phyloP scores from a whole-genome alignment of 2,113 vertebrate species.

The Archocentrus centrarchus region DNA sequence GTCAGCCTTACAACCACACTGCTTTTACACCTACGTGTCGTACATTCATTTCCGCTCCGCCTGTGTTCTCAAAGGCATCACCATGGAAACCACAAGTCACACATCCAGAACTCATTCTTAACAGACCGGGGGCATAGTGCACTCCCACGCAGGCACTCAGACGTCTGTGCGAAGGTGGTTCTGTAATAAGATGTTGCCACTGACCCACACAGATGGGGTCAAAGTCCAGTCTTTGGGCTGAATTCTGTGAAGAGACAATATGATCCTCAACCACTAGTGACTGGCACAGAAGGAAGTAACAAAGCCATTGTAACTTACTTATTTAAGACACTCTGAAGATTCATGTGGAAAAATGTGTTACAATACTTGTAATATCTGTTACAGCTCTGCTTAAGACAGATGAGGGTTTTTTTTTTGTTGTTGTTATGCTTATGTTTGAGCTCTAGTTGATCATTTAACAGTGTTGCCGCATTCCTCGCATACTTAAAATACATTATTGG shows the following conservation, averaged over 20 bases:
- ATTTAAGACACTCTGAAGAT: not conserved
- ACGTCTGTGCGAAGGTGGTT: slow-evolving; percentile 52
- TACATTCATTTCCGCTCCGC: slow-evolving; percentile 61
- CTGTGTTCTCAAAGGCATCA: slow-evolving; percentile 46
- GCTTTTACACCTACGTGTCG: slow-evolving; percentile 47
- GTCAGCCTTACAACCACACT: slow-evolving; percentile 41
- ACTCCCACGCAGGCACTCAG: slow-evolving; percentile 52
- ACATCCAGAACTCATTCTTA: slow-evolving; percentile 49
- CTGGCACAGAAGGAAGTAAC: not conserved
- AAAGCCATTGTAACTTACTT: not conserved
- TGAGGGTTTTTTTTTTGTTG: not conserved
- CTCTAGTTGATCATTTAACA: slow-evolving; percentile 62
- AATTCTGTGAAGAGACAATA: slow-evolving; percentile 2
- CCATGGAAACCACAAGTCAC: slow-evolving; percentile 72
- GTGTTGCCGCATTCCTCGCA: slow-evolving; percentile 49
- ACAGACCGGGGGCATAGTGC: slow-evolving; percentile 34
- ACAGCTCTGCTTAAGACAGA: not conserved
- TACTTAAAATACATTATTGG: slow-evolving; percentile 30
- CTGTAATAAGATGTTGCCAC: slow-evolving; percentile 22
- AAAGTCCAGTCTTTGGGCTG: slow-evolving; percentile 45
- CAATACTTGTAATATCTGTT: not conserved
- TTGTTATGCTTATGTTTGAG: not conserved
- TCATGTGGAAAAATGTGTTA: not conserved
- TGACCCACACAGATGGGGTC: slow-evolving; percentile 28
- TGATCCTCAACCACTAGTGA: not conserved